Percentiles rank a stretch among this genome's conserved stretches.
Evolutionary conservation across 1,140 invertebrate genomes (phyloP).

Genomic region (Potamilus streckersoni): DNA sequence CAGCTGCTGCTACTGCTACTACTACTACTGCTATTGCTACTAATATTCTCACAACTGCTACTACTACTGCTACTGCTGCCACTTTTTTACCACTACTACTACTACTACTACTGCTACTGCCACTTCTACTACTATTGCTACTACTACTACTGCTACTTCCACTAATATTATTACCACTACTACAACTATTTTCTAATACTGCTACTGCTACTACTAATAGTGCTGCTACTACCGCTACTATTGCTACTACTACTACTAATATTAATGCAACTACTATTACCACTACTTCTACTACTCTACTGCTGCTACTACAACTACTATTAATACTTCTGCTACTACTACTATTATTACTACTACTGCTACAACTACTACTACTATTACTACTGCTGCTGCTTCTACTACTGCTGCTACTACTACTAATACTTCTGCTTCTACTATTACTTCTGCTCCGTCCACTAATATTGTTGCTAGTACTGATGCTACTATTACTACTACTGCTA

Average conservation of each 20-base stretch:
- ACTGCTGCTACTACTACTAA: too few relatives aligned
- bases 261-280: background rate
- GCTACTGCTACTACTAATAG: background rate
- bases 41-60: background rate
- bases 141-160: background rate
- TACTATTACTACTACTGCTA: too few relatives aligned
- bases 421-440: too few relatives aligned
- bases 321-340: background rate
- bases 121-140: too few relatives aligned
- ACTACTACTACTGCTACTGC: background rate
- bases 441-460: background rate
- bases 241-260: background rate
- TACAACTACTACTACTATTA: background rate
- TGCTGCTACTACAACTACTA: background rate
- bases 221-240: background rate
- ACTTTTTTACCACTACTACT: background rate
- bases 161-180: background rate
- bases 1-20: conserved; percentile 6
- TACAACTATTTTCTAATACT: too few relatives aligned
- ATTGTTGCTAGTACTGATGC: background rate
- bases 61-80: background rate
- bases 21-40: conserved; percentile 7
- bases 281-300: too few relatives aligned
- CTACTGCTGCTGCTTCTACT: background rate
- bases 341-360: background rate